These are phyloP conservation scores for Antitype chi DNA, from an alignment of 2,888 invertebrate genomes.

Conservation along the genomic window DNA sequence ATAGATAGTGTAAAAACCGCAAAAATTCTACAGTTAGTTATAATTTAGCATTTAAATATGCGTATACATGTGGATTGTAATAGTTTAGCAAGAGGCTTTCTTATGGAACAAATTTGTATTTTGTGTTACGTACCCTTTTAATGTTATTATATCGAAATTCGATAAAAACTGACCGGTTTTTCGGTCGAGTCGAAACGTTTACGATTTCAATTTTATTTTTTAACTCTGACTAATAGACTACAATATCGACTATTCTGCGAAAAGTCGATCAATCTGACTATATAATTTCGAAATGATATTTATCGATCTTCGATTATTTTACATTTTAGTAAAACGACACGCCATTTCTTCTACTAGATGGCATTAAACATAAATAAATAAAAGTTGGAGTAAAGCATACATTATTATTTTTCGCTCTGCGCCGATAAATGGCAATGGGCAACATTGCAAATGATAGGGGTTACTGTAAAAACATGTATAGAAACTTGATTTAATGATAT, in stretches of 20 bases:
- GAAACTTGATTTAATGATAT: conserved; percentile 62
- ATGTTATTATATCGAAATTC: conserved; percentile 45
- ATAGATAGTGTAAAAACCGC: conserved; percentile 78
- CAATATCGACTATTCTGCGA: conserved; percentile 33
- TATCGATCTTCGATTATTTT: conserved; percentile 57
- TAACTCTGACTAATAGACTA: conserved; percentile 35
- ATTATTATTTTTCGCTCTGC: conserved; percentile 28
- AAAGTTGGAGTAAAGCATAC: conserved; percentile 46
- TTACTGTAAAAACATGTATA: conserved; percentile 68
- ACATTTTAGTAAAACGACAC: conserved; percentile 56
- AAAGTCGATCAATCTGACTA: conserved; percentile 50
- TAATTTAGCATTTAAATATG: conserved; percentile 82
- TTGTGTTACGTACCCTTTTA: conserved; percentile 56
- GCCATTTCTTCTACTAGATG: conserved; percentile 51
- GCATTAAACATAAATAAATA: conserved; percentile 42
- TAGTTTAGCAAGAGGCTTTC: conserved; percentile 83
- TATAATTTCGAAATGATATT: conserved; percentile 43
- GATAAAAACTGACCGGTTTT: conserved; percentile 20
- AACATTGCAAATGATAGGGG: conserved; percentile 49
- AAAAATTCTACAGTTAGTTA: conserved; percentile 76
- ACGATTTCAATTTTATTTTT: conserved; percentile 39
- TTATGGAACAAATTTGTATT: conserved; percentile 70
- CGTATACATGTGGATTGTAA: conserved; percentile 67
- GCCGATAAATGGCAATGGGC: conserved; percentile 19
- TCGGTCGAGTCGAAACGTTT: conserved; percentile 26